Conservation (phyloP, 2,888 invertebrate species). For the Plebejus argus region DNA sequence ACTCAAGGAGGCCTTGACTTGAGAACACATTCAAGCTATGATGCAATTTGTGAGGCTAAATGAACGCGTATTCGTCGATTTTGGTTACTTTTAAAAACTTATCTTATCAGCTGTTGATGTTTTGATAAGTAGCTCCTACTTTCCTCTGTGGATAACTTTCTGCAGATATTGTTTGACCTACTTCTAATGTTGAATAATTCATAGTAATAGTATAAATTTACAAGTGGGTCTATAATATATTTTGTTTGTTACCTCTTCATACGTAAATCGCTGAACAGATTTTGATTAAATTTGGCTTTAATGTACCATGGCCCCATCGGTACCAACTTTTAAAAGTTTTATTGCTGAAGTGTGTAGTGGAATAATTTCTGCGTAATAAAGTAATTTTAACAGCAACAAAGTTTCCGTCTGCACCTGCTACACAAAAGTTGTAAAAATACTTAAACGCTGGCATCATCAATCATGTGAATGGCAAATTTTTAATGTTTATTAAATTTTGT, state of each 20-base stretch:
- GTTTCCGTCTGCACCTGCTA: too few relatives aligned
- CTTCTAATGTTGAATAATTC: neutral
- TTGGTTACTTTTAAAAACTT: slow-evolving; percentile 45
- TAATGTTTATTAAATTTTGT: too few relatives aligned
- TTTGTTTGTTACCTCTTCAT: neutral
- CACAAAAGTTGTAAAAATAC: too few relatives aligned
- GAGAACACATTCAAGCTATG: slow-evolving; percentile 44
- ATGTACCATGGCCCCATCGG: too few relatives aligned
- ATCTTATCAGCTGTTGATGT: slow-evolving; percentile 69
- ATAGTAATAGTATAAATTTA: neutral
- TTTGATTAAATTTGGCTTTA: neutral
- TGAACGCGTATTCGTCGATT: slow-evolving; percentile 32
- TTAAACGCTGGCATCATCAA: too few relatives aligned
- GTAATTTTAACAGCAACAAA: too few relatives aligned
- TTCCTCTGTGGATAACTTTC: slow-evolving; percentile 12
- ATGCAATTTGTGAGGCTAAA: slow-evolving; percentile 46
- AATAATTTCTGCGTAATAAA: too few relatives aligned
- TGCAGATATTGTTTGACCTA: slow-evolving; percentile 1
- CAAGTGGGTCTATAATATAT: too few relatives aligned
- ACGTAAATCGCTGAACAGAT: neutral
- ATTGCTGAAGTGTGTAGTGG: too few relatives aligned
- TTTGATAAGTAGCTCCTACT: slow-evolving; percentile 47
- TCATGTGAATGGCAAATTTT: too few relatives aligned
- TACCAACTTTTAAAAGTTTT: too few relatives aligned
- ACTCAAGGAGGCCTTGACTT: slow-evolving; percentile 53